A percentile compares a stretch with the other conserved stretches of the same genome.
Evolutionary conservation across 2,797 vertebrate species (phyloP).

Genomic region (Otolemur crassicaudatus): DNA sequence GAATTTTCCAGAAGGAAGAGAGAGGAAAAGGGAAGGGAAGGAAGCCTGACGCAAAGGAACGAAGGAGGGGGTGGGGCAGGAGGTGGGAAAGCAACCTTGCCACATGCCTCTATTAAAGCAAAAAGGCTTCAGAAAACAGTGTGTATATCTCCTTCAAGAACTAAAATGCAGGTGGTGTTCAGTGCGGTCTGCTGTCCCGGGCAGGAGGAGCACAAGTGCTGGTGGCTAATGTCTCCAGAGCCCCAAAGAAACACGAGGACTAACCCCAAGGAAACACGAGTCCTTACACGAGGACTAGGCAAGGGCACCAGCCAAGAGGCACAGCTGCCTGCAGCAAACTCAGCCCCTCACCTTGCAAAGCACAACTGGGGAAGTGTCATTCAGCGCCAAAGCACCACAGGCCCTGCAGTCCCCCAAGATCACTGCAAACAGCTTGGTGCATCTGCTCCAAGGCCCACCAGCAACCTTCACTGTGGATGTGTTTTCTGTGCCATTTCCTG

Average conservation of each 20-base stretch:
- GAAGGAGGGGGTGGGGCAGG: accelerated
- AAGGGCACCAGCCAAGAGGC: background rate
- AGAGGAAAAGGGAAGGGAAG: background rate
- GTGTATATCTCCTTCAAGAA: background rate
- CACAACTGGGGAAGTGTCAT: background rate
- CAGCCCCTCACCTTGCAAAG: background rate
- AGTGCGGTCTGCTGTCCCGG: background rate
- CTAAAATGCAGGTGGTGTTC: background rate
- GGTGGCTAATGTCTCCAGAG: background rate
- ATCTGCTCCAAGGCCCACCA: accelerated
- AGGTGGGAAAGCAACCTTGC: too few species aligned
- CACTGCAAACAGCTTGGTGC: background rate
- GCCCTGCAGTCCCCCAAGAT: background rate
- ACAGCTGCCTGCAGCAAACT: background rate
- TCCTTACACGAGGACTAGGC: background rate
- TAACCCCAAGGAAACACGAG: background rate
- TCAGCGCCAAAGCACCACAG: accelerated
- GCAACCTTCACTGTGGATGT: accelerated
- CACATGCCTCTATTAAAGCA: accelerated
- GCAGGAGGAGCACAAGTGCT: background rate
- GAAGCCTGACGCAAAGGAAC: background rate
- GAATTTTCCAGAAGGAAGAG: background rate
- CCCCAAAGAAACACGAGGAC: background rate
- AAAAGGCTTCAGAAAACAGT: background rate
- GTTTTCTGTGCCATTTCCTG: background rate